Evolutionary conservation across 2,113 vertebrate genomes (phyloP), one percentile per base, ranked within the genome.

Genomic region (Noturus placidus): DNA sequence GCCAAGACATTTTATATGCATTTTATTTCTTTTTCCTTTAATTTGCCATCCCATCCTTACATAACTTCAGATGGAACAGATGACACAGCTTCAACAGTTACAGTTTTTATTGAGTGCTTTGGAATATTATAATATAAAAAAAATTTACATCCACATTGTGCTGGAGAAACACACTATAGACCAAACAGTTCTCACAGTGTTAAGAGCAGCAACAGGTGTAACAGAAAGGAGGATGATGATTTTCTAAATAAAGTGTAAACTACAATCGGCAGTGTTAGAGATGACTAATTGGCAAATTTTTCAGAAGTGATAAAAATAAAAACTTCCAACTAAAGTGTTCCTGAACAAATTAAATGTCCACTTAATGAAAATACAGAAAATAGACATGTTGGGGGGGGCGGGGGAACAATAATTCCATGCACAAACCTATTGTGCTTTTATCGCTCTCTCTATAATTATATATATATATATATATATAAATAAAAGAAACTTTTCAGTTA

Each of bases 191-290:
- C 27, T 87, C 86, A 89, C 80, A 77, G 74, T 81, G 82, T 89
- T 87, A 52, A 46, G 46, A 87, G 86, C 85, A 87, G 82, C 67
- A 83, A 63, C 67, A 85, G 38, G 78, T 88, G 83, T 90, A 88
- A 90, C 89, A 88, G 70, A 89, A 22, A 85, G 4, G 52, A 42
- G 13, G 8, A 54, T 67, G 69, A 65, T 69, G 76, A 4, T 38
- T 38, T 35, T 86, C 30, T 25, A 35, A 67, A 79, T 5, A 35
- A 25, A 30, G 15, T 14, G 19, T 54, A 10, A 74, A 57, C 13
- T 85, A 8, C 30, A 35, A 35, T 78, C 72, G 79, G 57, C 30
- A 13, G 56, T 19, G 3, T 46, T 50, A 27, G 50, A 0, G 38
- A 63, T 20, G 27, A 65, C 27, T 4, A 61, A 30, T 9, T 5